phyloP scores from a whole-genome alignment of 1,140 invertebrate genomes.

The Bombus picipes region DNA sequence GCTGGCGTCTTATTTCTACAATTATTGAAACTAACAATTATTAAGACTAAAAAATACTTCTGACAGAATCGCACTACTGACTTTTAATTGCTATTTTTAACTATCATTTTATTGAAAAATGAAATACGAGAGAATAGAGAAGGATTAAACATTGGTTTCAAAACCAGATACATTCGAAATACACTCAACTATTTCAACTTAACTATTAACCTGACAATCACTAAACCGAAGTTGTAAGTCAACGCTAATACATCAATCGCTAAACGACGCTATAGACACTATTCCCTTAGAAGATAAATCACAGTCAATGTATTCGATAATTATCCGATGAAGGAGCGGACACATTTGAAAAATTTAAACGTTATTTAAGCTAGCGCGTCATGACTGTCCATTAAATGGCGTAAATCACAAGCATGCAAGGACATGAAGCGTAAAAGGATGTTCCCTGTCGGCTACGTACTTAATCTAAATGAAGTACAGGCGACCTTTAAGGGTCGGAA shows the following conservation, averaged over 20 bases:
- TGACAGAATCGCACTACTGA: neutral
- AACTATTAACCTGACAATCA: neutral
- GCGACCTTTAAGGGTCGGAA: constrained; percentile 44
- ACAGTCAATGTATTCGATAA: neutral
- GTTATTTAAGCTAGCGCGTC: neutral
- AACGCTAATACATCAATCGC: neutral
- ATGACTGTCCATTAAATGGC: neutral
- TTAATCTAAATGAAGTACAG: constrained; percentile 51
- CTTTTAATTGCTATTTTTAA: neutral
- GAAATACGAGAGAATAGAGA: neutral
- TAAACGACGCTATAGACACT: too few relatives aligned
- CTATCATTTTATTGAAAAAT: neutral
- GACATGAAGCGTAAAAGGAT: neutral
- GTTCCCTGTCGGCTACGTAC: neutral
- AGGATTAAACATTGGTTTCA: neutral
- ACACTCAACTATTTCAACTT: too few relatives aligned
- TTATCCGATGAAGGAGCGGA: neutral
- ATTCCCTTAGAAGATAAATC: neutral
- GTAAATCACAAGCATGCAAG: neutral
- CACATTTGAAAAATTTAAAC: neutral
- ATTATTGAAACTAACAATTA: neutral
- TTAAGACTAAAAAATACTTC: neutral
- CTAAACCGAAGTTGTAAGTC: neutral
- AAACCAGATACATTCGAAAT: neutral
- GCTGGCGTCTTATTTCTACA: neutral